Conservation (phyloP, 2,888 invertebrate genomes). For the Leucania comma region DNA sequence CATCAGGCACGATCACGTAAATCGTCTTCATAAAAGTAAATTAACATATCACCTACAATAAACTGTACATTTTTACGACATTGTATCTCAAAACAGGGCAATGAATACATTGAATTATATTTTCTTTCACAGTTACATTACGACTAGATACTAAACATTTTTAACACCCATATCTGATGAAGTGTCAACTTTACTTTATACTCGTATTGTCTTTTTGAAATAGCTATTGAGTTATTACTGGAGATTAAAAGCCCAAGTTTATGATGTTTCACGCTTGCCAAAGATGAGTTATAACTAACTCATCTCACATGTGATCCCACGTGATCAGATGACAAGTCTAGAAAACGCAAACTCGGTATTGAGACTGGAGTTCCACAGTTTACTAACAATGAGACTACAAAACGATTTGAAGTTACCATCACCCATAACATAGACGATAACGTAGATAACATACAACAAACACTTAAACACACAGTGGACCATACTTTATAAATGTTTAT, state of each 20-base stretch:
- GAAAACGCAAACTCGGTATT: not conserved
- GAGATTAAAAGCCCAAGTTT: not conserved
- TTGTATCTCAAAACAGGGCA: not conserved
- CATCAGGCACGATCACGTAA: not conserved
- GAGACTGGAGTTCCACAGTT: not conserved
- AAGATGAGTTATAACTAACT: not conserved
- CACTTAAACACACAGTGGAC: slow-evolving; percentile 18
- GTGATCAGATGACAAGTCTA: not conserved
- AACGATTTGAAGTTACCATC: not conserved
- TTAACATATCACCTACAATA: not conserved
- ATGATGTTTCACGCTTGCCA: too few species aligned
- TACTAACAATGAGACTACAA: slow-evolving; percentile 1
- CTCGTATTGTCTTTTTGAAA: not conserved
- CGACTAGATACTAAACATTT: not conserved
- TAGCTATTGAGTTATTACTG: not conserved
- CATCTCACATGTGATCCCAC: not conserved
- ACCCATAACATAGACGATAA: slow-evolving; percentile 7
- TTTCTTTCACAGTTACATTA: not conserved
- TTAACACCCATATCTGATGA: not conserved
- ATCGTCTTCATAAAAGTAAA: not conserved
- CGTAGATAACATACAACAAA: slow-evolving; percentile 17
- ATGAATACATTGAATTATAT: not conserved
- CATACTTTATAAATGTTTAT: slow-evolving; percentile 35
- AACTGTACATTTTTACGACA: slow-evolving; percentile 16
- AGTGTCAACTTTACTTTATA: not conserved